Percentiles rank a stretch among this genome's conserved stretches.
These are phyloP conservation scores for Caiman crocodilus DNA, from an alignment of 2,797 vertebrate genomes.

Conservation along the genomic window DNA sequence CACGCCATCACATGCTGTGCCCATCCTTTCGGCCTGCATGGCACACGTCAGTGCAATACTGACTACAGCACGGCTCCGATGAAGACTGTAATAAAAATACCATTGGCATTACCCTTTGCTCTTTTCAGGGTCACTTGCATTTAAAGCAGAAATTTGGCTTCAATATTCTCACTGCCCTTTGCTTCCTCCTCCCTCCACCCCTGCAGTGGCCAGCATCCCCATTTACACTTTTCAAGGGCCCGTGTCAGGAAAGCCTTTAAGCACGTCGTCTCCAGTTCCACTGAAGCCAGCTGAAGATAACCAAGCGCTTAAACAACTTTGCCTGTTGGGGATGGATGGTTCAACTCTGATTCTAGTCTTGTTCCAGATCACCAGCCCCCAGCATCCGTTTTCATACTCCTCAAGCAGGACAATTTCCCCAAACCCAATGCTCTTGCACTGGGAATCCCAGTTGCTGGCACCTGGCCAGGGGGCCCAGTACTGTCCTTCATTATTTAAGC, in stretches of 20 bases:
- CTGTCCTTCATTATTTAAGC: background rate
- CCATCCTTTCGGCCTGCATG: background rate
- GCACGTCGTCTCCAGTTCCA: background rate
- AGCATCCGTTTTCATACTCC: background rate
- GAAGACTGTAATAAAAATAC: background rate
- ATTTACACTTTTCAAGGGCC: background rate
- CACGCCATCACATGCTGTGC: background rate
- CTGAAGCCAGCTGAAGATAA: conserved; percentile 14
- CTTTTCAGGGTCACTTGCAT: background rate
- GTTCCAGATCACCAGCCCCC: background rate
- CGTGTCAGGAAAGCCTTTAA: background rate
- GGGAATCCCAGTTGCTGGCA: background rate
- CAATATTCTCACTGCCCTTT: background rate
- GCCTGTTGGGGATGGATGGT: background rate
- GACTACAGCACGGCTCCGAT: background rate
- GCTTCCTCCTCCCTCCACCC: background rate
- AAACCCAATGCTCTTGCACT: background rate
- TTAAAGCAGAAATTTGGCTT: background rate
- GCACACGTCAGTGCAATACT: background rate
- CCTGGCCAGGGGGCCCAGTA: background rate
- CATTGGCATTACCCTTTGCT: background rate
- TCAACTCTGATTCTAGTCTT: background rate
- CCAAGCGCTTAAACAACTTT: background rate
- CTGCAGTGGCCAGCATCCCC: background rate
- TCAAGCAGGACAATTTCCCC: background rate